Percentiles rank a stretch among this genome's conserved stretches.
Conservation (phyloP, 2,888 invertebrate species). For the Xanthia icteritia region DNA sequence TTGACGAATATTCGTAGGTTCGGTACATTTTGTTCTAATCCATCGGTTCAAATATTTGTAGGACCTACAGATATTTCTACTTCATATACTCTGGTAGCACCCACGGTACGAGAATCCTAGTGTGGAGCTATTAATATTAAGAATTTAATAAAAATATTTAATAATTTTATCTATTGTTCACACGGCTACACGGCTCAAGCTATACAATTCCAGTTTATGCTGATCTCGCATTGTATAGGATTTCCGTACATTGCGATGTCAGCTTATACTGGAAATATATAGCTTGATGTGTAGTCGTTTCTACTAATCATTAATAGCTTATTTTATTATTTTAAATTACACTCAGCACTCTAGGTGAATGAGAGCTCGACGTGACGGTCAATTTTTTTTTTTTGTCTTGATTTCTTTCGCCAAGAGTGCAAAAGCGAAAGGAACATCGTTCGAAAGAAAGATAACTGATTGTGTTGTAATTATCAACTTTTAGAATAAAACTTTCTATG, state of each 20-base stretch:
- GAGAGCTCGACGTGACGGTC: too few species aligned
- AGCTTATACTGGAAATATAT: too few species aligned
- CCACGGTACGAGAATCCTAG: slow-evolving; percentile 30
- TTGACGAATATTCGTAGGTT: background rate
- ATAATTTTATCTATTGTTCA: background rate
- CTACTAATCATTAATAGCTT: background rate
- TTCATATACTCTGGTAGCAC: background rate
- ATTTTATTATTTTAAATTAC: background rate
- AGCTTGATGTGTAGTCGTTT: too few species aligned
- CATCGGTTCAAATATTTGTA: background rate
- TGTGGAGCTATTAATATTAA: slow-evolving; percentile 9
- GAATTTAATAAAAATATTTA: background rate
- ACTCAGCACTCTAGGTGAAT: too few species aligned
- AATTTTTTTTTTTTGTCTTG: too few species aligned
- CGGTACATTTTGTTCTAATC: background rate
- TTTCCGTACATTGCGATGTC: too few species aligned
- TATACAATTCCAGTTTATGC: too few species aligned
- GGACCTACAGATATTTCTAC: background rate
- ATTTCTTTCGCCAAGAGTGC: background rate
- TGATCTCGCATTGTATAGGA: too few species aligned
- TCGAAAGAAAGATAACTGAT: slow-evolving; percentile 15
- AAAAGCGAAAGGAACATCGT: background rate
- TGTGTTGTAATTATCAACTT: slow-evolving; percentile 10
- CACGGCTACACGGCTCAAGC: too few species aligned
- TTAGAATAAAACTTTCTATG: slow-evolving; percentile 13